Conservation (phyloP, 2,113 vertebrate species). For the Canis aureus region DNA sequence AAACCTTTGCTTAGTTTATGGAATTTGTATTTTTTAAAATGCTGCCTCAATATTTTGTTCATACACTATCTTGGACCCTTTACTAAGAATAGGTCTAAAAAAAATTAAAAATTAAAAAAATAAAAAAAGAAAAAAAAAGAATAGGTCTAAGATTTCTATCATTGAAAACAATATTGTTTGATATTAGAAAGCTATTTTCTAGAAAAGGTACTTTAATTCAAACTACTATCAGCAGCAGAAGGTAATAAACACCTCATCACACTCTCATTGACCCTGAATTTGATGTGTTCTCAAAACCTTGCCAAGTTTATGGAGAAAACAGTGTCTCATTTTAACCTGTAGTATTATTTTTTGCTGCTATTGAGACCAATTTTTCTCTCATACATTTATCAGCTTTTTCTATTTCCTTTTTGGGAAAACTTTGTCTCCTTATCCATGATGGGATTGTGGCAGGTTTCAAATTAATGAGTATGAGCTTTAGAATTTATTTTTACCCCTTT, state of each 20-base stretch:
- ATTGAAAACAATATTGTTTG: neutral
- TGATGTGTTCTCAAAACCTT: neutral
- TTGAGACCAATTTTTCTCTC: neutral
- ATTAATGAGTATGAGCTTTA: neutral
- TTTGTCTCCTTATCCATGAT: neutral
- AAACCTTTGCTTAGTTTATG: neutral
- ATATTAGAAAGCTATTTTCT: slow-evolving; percentile 4
- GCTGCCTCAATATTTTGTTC: neutral
- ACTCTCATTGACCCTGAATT: slow-evolving; percentile 8
- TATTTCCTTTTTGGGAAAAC: neutral
- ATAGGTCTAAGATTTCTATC: slow-evolving; percentile 11
- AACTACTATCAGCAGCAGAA: neutral
- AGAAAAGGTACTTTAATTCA: neutral
- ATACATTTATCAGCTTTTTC: neutral
- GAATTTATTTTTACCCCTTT: neutral
- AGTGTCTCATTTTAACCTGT: neutral
- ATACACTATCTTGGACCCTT: neutral
- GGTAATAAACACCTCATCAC: neutral
- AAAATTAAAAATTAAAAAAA: neutral
- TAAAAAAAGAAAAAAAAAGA: neutral
- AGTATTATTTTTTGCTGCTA: neutral
- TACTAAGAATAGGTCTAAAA: slow-evolving; percentile 5
- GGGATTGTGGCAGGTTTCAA: neutral
- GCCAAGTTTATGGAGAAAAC: neutral
- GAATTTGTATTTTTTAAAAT: slow-evolving; percentile 6